Evolutionary conservation across 2,113 vertebrate species (phyloP).

Genomic region (Phalacrocorax brasilianus): DNA sequence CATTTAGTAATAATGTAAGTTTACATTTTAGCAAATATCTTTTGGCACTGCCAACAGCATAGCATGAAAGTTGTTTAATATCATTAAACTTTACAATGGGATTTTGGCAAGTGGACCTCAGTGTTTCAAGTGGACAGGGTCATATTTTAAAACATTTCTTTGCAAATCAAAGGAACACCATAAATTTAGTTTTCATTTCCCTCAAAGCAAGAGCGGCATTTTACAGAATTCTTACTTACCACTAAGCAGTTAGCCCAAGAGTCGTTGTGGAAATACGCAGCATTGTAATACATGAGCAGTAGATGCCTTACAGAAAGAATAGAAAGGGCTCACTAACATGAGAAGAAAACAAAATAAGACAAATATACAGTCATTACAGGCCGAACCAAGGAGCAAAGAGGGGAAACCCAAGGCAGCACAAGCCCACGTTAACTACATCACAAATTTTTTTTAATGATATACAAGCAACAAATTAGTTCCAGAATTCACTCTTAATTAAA

Average conservation of each 20-base stretch:
- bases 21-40: neutral
- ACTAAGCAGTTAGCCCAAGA: neutral
- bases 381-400: neutral
- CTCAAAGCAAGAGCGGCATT: neutral
- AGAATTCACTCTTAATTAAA: neutral
- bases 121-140: neutral
- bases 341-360: neutral
- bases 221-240: neutral
- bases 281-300: neutral
- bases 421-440: neutral
- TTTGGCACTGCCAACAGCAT: neutral
- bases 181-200: neutral
- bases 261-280: neutral
- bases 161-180: neutral
- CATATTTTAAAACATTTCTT: neutral
- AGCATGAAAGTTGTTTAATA: neutral
- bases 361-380: neutral
- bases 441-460: neutral
- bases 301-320: neutral
- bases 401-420: neutral
- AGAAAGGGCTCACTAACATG: neutral
- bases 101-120: neutral
- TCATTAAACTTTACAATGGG: neutral
- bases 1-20: neutral
- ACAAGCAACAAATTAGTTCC: neutral